Percentiles rank a stretch among this genome's conserved stretches.
Evolutionary conservation across 1,140 invertebrate species (phyloP).

Genomic region (Heliconius himera): DNA sequence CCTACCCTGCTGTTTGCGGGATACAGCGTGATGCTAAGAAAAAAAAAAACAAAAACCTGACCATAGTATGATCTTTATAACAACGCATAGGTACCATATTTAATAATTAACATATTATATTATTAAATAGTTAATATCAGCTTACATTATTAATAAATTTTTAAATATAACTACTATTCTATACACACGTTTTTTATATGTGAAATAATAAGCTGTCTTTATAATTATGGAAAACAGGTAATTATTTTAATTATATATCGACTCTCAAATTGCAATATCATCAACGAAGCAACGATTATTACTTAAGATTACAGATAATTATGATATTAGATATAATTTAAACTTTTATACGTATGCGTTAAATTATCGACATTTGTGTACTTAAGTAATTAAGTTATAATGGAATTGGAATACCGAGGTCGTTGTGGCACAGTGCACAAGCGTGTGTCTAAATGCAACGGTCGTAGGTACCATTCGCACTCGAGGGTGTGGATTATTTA

Average conservation of each 20-base stretch:
- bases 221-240: constrained; percentile 33
- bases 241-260: constrained; percentile 35
- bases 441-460: too few relatives aligned
- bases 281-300: constrained; percentile 30
- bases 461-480: neutral
- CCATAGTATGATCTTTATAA: too few relatives aligned
- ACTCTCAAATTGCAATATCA: constrained; percentile 32
- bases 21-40: too few relatives aligned
- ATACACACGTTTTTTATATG: neutral
- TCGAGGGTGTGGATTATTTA: too few relatives aligned
- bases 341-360: neutral
- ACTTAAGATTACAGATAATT: constrained; percentile 44
- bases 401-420: neutral
- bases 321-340: constrained; percentile 31
- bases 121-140: neutral
- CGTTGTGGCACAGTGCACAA: too few relatives aligned
- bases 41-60: too few relatives aligned
- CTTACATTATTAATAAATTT: neutral
- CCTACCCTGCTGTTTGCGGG: too few relatives aligned
- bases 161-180: neutral
- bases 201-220: constrained; percentile 22
- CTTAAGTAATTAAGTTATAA: neutral
- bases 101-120: too few relatives aligned
- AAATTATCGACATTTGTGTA: neutral
- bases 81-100: too few relatives aligned